phyloP scores from a whole-genome alignment of 2,888 invertebrate species.

The Lasioglossum villosulum region DNA sequence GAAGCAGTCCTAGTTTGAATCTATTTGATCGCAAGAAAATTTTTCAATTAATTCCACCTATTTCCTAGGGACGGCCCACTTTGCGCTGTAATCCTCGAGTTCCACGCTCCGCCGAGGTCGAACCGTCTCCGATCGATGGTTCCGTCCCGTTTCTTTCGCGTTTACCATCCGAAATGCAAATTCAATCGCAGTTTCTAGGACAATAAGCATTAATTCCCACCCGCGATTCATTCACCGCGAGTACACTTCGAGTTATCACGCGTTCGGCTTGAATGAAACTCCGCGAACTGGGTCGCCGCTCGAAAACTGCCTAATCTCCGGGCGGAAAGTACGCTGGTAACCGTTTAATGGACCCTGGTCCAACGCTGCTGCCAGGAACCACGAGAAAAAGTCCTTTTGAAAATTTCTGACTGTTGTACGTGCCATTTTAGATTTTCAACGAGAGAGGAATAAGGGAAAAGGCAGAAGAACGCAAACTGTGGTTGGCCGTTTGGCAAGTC shows the following conservation, averaged over 20 bases:
- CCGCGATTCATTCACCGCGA: conserved; percentile 33
- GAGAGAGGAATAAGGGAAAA: background rate
- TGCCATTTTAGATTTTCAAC: background rate
- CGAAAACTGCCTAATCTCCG: conserved; percentile 23
- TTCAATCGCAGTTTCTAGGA: conserved; percentile 8
- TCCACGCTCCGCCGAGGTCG: background rate
- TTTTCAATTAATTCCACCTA: background rate
- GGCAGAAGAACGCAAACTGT: background rate
- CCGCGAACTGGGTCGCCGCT: conserved; percentile 27
- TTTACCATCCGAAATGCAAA: background rate
- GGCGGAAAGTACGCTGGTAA: background rate
- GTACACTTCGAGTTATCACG: conserved; percentile 31
- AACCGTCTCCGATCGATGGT: background rate
- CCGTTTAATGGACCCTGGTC: background rate
- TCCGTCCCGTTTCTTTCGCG: conserved; percentile 6
- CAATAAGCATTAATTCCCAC: conserved; percentile 17
- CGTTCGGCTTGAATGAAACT: conserved; percentile 44
- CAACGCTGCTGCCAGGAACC: background rate
- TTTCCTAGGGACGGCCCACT: background rate
- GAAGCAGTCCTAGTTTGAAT: background rate
- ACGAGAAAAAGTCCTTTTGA: background rate
- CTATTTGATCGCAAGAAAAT: background rate
- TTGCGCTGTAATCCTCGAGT: background rate
- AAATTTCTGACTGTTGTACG: background rate
- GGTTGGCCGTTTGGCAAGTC: background rate